Evolutionary conservation across 2,888 invertebrate species (phyloP), one percentile per base, ranked within the genome.

Genomic region (Xanthorhoe designata): DNA sequence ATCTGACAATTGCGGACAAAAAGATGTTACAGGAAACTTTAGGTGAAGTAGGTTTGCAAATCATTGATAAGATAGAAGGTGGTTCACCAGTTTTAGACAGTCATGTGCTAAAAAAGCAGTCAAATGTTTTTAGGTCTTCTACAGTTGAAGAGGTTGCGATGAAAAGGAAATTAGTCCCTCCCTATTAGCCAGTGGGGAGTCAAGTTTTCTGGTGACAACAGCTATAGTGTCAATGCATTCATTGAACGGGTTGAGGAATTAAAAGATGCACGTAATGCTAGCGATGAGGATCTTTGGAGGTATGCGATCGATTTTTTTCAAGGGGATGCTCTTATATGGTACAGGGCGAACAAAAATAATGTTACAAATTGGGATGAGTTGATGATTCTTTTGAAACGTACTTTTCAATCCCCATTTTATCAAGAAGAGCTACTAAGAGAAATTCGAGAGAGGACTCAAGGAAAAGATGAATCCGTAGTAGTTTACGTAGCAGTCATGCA

Each of bases 111-210:
- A 45, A n/a, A 45, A 45, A 45, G n/a, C 45, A 45, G 45, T 15
- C 45, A 45, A 45, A n/a, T 2, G 15, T 45, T 15, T 45, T 45
- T 15, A 45, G 45, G 45, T 15, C 45, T n/a, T 45, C 45, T 15
- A 45, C 45, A 1, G 1, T 45, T n/a, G 45, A 45, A 13, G 45
- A 45, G 4, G 4, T n/a, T 15, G 45, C 13, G 15, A 3, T 45
- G 6, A 45, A 45, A 45, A 45, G 45, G n/a, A 45, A 45, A 45
- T 45, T 45, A n/a, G 15, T 24, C 24, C 24, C 45, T 24, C 24
- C 24, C 45, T 45, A 45, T 45, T 45, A 45, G 45, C 45, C 45
- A 29, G 2, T 55, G 62, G 15, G 62, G 62, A 18, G 5, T 63
- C 2, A 19, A 38, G 1, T 63, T 67, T n/a, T 15, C 45, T 15